Base-by-base conservation (phyloP, 2,113 vertebrate species). In the Proteles cristata region DNA sequence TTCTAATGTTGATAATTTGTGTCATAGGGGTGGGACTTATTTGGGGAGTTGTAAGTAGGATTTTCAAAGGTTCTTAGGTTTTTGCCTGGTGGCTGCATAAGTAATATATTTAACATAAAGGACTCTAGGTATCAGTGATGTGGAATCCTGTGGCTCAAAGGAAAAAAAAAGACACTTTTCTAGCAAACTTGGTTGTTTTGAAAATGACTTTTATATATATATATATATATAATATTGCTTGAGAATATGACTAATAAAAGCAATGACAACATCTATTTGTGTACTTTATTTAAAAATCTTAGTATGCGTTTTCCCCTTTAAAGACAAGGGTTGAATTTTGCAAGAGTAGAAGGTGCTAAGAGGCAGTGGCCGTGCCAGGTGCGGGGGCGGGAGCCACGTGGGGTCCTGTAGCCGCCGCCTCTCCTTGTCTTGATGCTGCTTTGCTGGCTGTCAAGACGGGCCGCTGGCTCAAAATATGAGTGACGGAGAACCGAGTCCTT, bases 171-270 rank as follows among this genome's bases (percentile, higher is more conserved):
- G 23, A 69, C 14, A 48, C 8, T 73, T 96, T 96, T 84, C 26
- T 77, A 69, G 79, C 33, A 88, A 90, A 88, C 3, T 17, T 50
- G 1, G 17, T 87, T 43, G 31, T 79, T 93, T 93, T 92, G 21
- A 88, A 96, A 82, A 31, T 89, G 71, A 76, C 15, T 80, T 83
- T 88, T 79, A 17, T 50, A 61, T 69, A 6, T 66, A 2, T 28
- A 35, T 39, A 17, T 50, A 61, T 69, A 6, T 66, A 2, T 28
- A 35, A 25, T 88, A 45, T 33, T 83, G 55, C 33, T 83, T 86
- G n/a, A 87, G 26, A 45, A 33, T 74, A 2, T 82, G 74, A 89
- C 15, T 77, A 82, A 86, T 84, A 96, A 97, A 74, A 94, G 73
- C 39, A 25, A 4, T 94, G 63, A 50, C 35, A n/a, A 33, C 35